Conservation (phyloP, 2,113 vertebrate species). For the Ginglymostoma cirratum region DNA sequence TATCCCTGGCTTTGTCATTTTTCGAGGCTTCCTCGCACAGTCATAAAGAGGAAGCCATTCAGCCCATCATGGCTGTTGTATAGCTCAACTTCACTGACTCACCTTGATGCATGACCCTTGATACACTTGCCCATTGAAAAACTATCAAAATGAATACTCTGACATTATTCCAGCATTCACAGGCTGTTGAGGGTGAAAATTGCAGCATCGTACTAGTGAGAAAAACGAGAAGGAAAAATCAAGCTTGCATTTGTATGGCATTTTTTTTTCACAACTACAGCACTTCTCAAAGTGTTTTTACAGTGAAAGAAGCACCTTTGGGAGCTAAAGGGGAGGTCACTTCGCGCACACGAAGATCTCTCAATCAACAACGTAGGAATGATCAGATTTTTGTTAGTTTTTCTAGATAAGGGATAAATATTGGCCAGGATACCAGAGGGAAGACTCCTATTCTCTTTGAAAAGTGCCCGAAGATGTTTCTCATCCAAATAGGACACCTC, state of each 20-base stretch:
- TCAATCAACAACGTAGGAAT: not conserved
- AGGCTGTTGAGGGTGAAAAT: not conserved
- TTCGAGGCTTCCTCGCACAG: not conserved
- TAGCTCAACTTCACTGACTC: not conserved
- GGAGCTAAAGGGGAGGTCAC: not conserved
- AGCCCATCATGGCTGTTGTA: not conserved
- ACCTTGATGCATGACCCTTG: too few species aligned
- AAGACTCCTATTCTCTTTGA: not conserved
- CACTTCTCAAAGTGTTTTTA: not conserved
- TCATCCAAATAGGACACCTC: not conserved
- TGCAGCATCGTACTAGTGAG: not conserved
- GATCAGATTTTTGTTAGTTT: not conserved
- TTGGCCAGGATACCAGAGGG: not conserved
- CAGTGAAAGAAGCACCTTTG: too few species aligned
- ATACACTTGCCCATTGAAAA: too few species aligned
- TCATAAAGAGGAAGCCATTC: too few species aligned
- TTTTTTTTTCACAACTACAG: not conserved
- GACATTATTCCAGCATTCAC: not conserved
- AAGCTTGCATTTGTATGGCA: not conserved
- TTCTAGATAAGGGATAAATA: not conserved
- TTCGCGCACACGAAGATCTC: not conserved
- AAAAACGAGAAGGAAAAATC: not conserved
- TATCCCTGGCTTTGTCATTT: not conserved
- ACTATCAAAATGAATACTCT: not conserved
- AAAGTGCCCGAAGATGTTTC: not conserved